Conservation (phyloP, 2,797 vertebrate genomes). For the Nyctibius grandis region DNA sequence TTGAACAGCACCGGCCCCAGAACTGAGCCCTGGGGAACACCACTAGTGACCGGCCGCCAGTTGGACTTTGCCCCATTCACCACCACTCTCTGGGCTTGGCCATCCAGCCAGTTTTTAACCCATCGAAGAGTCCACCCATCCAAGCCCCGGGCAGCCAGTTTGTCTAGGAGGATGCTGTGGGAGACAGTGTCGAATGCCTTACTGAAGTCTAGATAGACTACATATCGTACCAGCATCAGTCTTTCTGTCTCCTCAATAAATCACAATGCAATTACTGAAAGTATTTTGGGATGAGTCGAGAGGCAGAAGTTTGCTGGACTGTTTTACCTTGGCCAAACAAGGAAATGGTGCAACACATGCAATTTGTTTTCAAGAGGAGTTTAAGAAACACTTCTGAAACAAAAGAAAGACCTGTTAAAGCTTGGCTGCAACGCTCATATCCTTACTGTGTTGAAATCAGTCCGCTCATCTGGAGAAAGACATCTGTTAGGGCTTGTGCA, state of each 20-base stretch:
- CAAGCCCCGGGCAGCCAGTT: too few relatives aligned
- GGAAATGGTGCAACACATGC: neutral
- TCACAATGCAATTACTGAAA: neutral
- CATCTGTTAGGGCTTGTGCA: neutral
- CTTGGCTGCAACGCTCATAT: neutral
- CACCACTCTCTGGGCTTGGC: too few relatives aligned
- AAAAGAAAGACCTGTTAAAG: neutral
- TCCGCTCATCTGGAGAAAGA: constrained; percentile 22
- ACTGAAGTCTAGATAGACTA: too few relatives aligned
- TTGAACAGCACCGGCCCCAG: too few relatives aligned
- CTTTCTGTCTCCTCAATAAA: neutral
- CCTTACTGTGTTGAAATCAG: neutral
- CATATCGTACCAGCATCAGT: neutral
- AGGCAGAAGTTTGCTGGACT: neutral
- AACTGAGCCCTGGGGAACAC: too few relatives aligned
- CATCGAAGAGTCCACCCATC: too few relatives aligned
- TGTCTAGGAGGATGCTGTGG: too few relatives aligned
- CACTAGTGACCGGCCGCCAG: too few relatives aligned
- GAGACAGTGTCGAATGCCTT: too few relatives aligned
- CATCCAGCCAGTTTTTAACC: too few relatives aligned
- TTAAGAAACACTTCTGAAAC: neutral
- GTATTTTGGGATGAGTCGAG: neutral
- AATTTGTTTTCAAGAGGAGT: neutral
- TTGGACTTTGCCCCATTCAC: too few relatives aligned
- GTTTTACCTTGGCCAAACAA: neutral